These are phyloP conservation scores for Zhuqinia jingwanae DNA, from an alignment of 2,888 invertebrate species.

Conservation along the genomic window DNA sequence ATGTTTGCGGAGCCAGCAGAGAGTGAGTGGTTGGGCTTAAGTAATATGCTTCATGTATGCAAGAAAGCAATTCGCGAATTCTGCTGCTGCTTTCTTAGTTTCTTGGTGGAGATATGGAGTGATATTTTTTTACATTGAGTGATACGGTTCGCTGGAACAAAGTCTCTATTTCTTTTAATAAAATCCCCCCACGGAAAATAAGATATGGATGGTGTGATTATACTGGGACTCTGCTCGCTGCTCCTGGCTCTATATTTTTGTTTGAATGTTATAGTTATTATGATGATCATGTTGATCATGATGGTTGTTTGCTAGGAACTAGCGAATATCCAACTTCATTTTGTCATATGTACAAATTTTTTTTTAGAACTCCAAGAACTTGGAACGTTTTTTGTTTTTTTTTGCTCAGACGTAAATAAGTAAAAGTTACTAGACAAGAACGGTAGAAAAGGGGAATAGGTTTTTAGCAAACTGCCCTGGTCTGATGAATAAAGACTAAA, in stretches of 20 bases:
- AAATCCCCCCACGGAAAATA: background rate
- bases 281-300: background rate
- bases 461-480: constrained; percentile 19
- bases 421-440: background rate
- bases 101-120: background rate
- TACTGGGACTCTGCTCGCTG: background rate
- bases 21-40: constrained; percentile 37
- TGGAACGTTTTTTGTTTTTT: no score
- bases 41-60: constrained; percentile 51
- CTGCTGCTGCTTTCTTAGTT: background rate
- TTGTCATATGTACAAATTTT: no score
- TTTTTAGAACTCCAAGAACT: no score
- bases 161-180: constrained; percentile 2
- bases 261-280: background rate
- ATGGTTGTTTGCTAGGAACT: background rate
- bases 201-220: constrained; percentile 18
- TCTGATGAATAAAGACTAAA: constrained; percentile 37
- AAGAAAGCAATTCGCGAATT: constrained; percentile 6
- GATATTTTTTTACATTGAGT: background rate
- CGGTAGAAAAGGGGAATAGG: background rate
- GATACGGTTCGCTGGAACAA: constrained; percentile 14
- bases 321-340: no score
- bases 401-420: background rate
- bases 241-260: background rate
- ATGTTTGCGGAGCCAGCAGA: constrained; percentile 5